Base-by-base conservation (phyloP, 1,140 invertebrate species). In the Drosophila athabasca region DNA sequence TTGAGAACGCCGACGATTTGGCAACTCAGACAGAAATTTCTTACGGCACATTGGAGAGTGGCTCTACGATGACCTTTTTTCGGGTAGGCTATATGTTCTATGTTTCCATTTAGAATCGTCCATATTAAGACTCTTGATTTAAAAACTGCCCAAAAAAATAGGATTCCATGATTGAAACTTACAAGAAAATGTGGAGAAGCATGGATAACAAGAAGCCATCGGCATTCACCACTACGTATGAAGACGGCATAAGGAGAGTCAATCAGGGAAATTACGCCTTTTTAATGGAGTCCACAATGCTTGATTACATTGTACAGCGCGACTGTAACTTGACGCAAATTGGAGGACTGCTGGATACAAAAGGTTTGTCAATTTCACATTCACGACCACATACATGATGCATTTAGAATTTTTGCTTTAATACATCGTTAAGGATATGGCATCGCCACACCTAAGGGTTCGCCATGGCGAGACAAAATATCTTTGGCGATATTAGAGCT, bases 301-400 rank as follows among this genome's bases (percentile, higher is more conserved):
- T 99, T 52, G 99, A 99, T 92, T 99, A 98, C 90, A 95, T 95
- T 0, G 97, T 98, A 1, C 97, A 99, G 92, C 93, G 98, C 53
- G 97, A 99, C 90, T 99, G 98, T 92, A 99, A 99, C 92, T 93
- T 99, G 3, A 99, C 98, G 29, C 98, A 99, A 94, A 98, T 99
- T 44, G 98, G 98, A 0, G 98, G 98, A 1, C 93, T 99, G 1
- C 59, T 91, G 1, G 90, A 91, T 39, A 85, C 89, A 0, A 91
- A 91, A 54, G 90, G 90, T 35, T 90, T 13, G 35, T 13, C 13
- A 39, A 39, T 39, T 39, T 13, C 11, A 13, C 35, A 9, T 3
- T 35, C 8, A 35, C 31, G 3, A 3, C 8, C 31, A 35, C 31
- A 3, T 7, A 6, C 6, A 31, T 55, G 51, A 75, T 57, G 60